Evolutionary conservation across 2,797 vertebrate genomes (phyloP).

Genomic region (Pipistrellus pipistrellus): DNA sequence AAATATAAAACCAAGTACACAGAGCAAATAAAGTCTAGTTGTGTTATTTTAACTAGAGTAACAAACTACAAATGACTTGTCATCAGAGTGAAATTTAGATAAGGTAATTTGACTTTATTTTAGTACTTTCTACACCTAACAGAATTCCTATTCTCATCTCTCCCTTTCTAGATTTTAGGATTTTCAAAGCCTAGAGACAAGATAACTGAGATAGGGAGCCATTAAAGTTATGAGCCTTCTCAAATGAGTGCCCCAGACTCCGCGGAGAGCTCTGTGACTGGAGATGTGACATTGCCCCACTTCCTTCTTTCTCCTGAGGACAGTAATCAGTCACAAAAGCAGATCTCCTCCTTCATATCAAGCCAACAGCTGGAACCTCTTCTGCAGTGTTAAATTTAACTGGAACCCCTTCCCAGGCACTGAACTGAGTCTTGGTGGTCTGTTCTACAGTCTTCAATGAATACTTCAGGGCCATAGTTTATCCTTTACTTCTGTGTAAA

Average conservation of each 20-base stretch:
- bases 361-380: conserved; percentile 76
- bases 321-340: conserved; percentile 73
- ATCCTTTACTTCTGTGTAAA: conserved; percentile 61
- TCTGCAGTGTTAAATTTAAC: conserved; percentile 72
- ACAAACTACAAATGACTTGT: conserved; percentile 79
- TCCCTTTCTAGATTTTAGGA: conserved; percentile 64
- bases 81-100: conserved; percentile 59
- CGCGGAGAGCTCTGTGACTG: neutral
- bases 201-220: conserved; percentile 71
- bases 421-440: conserved; percentile 55
- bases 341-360: conserved; percentile 58
- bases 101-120: conserved; percentile 66
- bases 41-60: conserved; percentile 79
- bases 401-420: neutral
- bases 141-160: conserved; percentile 63
- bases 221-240: conserved; percentile 77
- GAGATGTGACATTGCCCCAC: neutral
- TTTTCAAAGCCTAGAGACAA: conserved; percentile 70
- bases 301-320: conserved; percentile 68
- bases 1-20: conserved; percentile 88
- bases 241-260: conserved; percentile 48
- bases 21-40: conserved; percentile 80
- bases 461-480: conserved; percentile 52
- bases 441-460: conserved; percentile 68
- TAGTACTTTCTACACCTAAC: conserved; percentile 54